Conservation (phyloP, 2,888 invertebrate genomes). For the Lithophane leautieri region DNA sequence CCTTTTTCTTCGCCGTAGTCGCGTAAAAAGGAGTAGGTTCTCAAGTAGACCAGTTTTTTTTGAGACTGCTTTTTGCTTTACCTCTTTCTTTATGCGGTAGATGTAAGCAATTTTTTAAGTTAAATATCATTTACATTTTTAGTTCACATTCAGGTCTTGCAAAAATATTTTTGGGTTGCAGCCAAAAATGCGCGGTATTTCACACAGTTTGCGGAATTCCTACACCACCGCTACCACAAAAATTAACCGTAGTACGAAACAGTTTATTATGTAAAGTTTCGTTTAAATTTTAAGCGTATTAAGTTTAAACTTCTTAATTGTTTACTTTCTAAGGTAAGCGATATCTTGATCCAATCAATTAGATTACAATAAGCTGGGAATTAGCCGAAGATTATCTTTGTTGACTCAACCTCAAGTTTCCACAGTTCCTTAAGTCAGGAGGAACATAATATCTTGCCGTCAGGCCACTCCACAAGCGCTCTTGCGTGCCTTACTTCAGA, state of each 20-base stretch:
- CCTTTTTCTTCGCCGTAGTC: no score
- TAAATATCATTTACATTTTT: constrained; percentile 1
- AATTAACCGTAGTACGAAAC: constrained; percentile 13
- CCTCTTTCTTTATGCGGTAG: background rate
- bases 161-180: constrained; percentile 21
- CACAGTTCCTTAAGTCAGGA: constrained; percentile 9
- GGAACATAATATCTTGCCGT: background rate
- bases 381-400: constrained; percentile 42
- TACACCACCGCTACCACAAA: background rate
- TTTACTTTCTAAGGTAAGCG: constrained; percentile 48
- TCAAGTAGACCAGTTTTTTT: background rate
- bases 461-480: background rate
- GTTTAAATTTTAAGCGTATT: constrained; percentile 42
- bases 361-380: constrained; percentile 58
- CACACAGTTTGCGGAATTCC: constrained; percentile 19
- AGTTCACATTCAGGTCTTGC: background rate
- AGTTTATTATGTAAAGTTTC: constrained; percentile 14
- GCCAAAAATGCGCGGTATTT: constrained; percentile 26
- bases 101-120: constrained; percentile 8
- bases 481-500: background rate
- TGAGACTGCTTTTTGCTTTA: background rate
- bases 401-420: constrained; percentile 30
- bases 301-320: constrained; percentile 31
- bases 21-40: background rate
- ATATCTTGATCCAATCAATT: constrained; percentile 53